A percentile compares a stretch with the other conserved stretches of the same genome.
phyloP scores from a whole-genome alignment of 2,113 vertebrate species.

The Dissostichus mawsoni region DNA sequence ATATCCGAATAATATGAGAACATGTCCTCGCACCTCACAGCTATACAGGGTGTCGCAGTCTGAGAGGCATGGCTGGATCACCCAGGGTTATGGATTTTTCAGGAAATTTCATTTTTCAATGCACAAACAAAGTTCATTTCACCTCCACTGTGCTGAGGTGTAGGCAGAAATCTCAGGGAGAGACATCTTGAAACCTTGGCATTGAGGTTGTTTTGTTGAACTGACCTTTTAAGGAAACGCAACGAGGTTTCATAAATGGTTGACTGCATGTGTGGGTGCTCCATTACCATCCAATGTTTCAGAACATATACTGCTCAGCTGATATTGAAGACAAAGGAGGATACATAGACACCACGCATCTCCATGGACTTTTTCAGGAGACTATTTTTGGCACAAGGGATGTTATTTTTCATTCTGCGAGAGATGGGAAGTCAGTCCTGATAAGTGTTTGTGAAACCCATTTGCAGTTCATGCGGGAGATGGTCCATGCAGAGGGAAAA shows the following conservation, averaged over 20 bases:
- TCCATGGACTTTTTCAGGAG: slow-evolving; percentile 47
- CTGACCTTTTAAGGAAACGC: slow-evolving; percentile 41
- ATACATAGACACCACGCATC: slow-evolving; percentile 2
- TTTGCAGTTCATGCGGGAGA: slow-evolving; percentile 73
- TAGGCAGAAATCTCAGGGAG: slow-evolving; percentile 9
- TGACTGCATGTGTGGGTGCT: slow-evolving; percentile 6
- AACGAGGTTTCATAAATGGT: slow-evolving; percentile 43
- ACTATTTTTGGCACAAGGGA: slow-evolving; percentile 66
- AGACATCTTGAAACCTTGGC: slow-evolving; percentile 31
- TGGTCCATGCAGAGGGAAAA: slow-evolving; percentile 41
- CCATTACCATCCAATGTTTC: not conserved
- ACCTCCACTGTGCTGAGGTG: not conserved
- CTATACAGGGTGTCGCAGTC: not conserved
- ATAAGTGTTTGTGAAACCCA: slow-evolving; percentile 80
- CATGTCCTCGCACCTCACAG: not conserved
- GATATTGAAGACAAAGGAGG: slow-evolving; percentile 43
- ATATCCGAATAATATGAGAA: not conserved
- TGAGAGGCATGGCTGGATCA: not conserved
- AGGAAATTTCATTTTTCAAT: not conserved
- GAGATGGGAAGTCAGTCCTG: slow-evolving; percentile 68
- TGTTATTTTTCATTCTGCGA: slow-evolving; percentile 66
- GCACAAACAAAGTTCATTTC: slow-evolving; percentile 21
- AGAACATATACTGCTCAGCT: not conserved
- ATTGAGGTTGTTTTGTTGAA: slow-evolving; percentile 37
- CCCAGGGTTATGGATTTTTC: not conserved